Evolutionary conservation across 2,113 vertebrate species (phyloP).

Genomic region (Bostrychus sinensis): DNA sequence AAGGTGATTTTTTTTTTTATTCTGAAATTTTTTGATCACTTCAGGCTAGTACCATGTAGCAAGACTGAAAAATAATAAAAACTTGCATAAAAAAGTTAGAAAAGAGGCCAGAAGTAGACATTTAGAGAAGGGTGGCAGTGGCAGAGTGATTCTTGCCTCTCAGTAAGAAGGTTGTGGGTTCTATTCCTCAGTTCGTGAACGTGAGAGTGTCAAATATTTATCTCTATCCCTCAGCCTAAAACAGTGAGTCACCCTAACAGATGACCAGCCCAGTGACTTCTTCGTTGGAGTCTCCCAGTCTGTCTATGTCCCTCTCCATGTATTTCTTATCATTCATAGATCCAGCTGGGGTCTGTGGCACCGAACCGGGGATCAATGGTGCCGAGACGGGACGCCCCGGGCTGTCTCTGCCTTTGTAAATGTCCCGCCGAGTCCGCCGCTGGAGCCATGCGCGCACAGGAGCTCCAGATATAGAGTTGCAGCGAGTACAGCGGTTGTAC

Average conservation of each 20-base stretch:
- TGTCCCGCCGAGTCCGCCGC: not conserved
- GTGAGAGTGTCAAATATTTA: no score
- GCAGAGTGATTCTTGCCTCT: no score
- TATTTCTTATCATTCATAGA: constrained; percentile 48
- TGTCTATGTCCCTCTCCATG: constrained; percentile 13
- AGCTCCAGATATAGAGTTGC: constrained; percentile 55
- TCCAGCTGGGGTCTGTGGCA: constrained; percentile 48
- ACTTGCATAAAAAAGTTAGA: no score
- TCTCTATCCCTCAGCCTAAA: not conserved
- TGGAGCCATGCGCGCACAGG: constrained; percentile 45
- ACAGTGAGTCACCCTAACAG: not conserved
- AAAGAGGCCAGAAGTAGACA: no score
- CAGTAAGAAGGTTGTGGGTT: no score
- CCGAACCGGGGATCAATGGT: constrained; percentile 62
- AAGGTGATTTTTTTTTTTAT: no score
- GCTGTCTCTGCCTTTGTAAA: constrained; percentile 3
- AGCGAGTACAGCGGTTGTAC: constrained; percentile 35
- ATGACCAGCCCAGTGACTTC: not conserved
- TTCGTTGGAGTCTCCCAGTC: constrained; percentile 39
- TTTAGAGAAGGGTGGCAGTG: no score
- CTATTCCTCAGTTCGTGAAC: no score
- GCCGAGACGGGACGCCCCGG: constrained; percentile 36
- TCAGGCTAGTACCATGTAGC: no score
- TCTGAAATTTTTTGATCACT: no score
- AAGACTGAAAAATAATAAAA: no score